Percentiles rank a stretch among this genome's conserved stretches.
Evolutionary conservation across 2,888 invertebrate genomes (phyloP).

Genomic region (Heliothis peltigera): DNA sequence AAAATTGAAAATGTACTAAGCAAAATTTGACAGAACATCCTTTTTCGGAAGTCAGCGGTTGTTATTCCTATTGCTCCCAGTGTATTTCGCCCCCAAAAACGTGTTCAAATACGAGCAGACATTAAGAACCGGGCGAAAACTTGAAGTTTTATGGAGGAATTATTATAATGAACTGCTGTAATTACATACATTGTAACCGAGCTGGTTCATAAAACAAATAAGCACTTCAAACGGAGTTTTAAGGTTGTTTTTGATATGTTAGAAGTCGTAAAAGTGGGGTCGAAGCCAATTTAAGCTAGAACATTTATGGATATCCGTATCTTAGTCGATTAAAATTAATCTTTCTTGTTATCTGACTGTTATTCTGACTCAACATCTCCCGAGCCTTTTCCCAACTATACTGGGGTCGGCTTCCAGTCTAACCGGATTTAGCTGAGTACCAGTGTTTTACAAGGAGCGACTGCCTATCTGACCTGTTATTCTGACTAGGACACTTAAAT

Average conservation of each 20-base stretch:
- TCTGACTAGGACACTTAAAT: no score
- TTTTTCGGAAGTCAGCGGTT: no score
- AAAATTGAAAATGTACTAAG: no score
- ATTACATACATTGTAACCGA: slow-evolving; percentile 65
- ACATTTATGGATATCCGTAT: neutral
- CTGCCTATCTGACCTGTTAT: no score
- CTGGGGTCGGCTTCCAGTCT: no score
- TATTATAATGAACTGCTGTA: slow-evolving; percentile 73
- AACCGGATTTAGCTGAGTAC: no score
- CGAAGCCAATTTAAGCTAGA: neutral
- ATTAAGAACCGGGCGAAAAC: slow-evolving; percentile 68
- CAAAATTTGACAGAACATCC: no score
- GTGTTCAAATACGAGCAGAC: slow-evolving; percentile 60
- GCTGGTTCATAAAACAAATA: slow-evolving; percentile 51
- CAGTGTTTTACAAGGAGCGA: no score
- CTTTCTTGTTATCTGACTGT: neutral
- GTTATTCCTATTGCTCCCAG: slow-evolving; percentile 13
- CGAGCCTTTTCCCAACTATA: no score
- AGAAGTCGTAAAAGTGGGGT: slow-evolving; percentile 6
- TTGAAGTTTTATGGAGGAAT: slow-evolving; percentile 70
- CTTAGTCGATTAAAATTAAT: neutral
- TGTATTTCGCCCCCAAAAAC: slow-evolving; percentile 23
- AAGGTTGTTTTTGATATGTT: slow-evolving; percentile 5
- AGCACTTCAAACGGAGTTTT: slow-evolving; percentile 28
- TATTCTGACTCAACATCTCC: neutral